A percentile compares a stretch with the other conserved stretches of the same genome.
Conservation (phyloP, 2,888 invertebrate genomes). For the Agonum fuliginosum region DNA sequence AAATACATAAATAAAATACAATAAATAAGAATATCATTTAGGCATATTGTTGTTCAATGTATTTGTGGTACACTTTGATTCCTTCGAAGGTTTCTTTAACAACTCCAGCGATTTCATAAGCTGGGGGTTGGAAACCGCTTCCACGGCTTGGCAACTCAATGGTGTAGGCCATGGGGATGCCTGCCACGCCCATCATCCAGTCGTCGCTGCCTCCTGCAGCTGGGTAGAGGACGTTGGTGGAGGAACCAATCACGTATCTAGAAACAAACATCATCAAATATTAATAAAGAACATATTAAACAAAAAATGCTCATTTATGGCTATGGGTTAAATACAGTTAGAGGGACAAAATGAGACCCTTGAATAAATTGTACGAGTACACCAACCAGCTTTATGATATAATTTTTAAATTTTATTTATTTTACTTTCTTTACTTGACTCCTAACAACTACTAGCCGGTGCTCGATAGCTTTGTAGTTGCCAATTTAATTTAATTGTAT, state of each 20-base stretch:
- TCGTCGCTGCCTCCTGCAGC: conserved; percentile 80
- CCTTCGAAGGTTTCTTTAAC: conserved; percentile 78
- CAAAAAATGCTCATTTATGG: no score
- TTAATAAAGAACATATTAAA: no score
- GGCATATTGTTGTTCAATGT: conserved; percentile 10
- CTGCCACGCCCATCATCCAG: conserved; percentile 76
- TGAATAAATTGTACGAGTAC: no score
- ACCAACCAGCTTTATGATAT: no score
- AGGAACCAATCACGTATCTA: conserved; percentile 71
- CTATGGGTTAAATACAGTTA: no score
- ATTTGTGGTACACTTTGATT: conserved; percentile 70
- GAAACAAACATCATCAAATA: conserved; percentile 33
- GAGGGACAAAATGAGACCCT: no score
- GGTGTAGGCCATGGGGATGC: conserved; percentile 78
- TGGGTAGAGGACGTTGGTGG: conserved; percentile 73
- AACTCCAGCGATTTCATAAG: conserved; percentile 75
- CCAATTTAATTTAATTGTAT: no score
- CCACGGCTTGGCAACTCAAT: conserved; percentile 78
- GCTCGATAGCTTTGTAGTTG: no score
- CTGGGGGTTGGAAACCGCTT: conserved; percentile 76
- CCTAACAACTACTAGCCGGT: no score
- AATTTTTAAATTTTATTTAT: no score
- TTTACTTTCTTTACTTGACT: no score
- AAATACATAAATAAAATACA: conserved; percentile 26
- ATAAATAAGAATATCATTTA: background rate